Percentiles rank a stretch among this genome's conserved stretches.
Evolutionary conservation across 2,797 vertebrate genomes (phyloP).

Genomic region (Lepus oiostolus): DNA sequence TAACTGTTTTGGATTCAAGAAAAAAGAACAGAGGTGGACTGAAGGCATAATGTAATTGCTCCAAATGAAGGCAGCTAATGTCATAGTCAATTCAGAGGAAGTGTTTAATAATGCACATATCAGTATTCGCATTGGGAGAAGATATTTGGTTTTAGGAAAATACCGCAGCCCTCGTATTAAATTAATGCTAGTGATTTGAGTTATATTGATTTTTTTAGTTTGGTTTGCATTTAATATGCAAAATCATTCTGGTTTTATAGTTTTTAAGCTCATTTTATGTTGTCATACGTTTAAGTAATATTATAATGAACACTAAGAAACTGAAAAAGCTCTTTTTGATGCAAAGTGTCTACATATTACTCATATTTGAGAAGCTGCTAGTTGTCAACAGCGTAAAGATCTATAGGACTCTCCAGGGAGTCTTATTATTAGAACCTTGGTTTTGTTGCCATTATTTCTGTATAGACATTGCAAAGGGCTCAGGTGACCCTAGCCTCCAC

Average conservation of each 20-base stretch:
- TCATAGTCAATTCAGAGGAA: conserved; percentile 51
- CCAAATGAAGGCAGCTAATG: conserved; percentile 16
- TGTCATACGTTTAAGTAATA: conserved; percentile 46
- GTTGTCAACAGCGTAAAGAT: not conserved
- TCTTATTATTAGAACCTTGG: conserved; percentile 61
- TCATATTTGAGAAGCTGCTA: conserved; percentile 15
- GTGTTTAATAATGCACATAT: conserved; percentile 47
- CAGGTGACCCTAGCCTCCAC: conserved; percentile 58
- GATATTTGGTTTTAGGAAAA: conserved; percentile 34
- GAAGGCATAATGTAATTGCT: conserved; percentile 41
- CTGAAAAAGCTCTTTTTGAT: conserved; percentile 5
- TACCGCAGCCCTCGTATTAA: conserved; percentile 29
- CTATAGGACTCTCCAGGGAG: not conserved
- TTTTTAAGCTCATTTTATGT: conserved; percentile 58
- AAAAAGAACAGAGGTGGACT: conserved; percentile 42
- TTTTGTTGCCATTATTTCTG: conserved; percentile 68
- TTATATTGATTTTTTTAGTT: conserved; percentile 54
- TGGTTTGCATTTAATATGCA: conserved; percentile 52
- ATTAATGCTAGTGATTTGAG: conserved; percentile 4
- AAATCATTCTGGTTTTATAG: conserved; percentile 20
- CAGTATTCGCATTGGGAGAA: conserved; percentile 16
- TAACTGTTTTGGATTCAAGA: conserved; percentile 45
- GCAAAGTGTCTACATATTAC: not conserved
- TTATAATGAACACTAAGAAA: not conserved
- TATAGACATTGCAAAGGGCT: conserved; percentile 53